Evolutionary conservation across 2,113 vertebrate genomes (phyloP), one percentile per base, ranked within the genome.

Genomic region (Heterotis niloticus): DNA sequence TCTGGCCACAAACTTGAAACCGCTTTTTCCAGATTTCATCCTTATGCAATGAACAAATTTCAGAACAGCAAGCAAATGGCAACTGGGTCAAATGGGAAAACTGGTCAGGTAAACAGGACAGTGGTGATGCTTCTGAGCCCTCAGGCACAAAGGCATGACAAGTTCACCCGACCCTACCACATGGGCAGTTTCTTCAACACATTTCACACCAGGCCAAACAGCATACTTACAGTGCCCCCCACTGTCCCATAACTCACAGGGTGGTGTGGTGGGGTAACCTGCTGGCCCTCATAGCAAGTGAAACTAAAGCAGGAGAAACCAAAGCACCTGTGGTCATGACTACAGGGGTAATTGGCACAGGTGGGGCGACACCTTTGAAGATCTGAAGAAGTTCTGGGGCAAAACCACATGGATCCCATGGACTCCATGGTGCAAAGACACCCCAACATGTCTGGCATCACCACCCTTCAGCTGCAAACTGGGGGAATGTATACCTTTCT

Each of bases 121-220:
- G n/a, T n/a, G n/a, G n/a, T n/a, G n/a, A n/a, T n/a, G n/a, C n/a
- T n/a, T n/a, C n/a, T n/a, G n/a, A n/a, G n/a, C n/a, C n/a, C n/a
- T n/a, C n/a, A n/a, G n/a, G n/a, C n/a, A n/a, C n/a, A n/a, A n/a
- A n/a, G n/a, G n/a, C n/a, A n/a, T n/a, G n/a, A n/a, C n/a, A 62
- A 29, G 56, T 67, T 62, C 67, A 71, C 73, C 91, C 83, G 88
- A 91, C 89, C 81, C 81, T 85, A 91, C 88, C 85, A 79, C 80
- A 80, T 82, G 84, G 89, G 93, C 90, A 88, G 92, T 96, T 96
- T 96, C 90, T 91, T 94, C 93, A 93, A 92, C 91, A 91, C 90
- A 95, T 96, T 96, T 96, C 94, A 95, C 89, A 92, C 91, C 87
- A 90, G 85, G 86, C 89, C 89, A 89, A 89, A 92, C 91, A 92